Base-by-base conservation (phyloP, 1,140 invertebrate species). In the Manduca sexta region DNA sequence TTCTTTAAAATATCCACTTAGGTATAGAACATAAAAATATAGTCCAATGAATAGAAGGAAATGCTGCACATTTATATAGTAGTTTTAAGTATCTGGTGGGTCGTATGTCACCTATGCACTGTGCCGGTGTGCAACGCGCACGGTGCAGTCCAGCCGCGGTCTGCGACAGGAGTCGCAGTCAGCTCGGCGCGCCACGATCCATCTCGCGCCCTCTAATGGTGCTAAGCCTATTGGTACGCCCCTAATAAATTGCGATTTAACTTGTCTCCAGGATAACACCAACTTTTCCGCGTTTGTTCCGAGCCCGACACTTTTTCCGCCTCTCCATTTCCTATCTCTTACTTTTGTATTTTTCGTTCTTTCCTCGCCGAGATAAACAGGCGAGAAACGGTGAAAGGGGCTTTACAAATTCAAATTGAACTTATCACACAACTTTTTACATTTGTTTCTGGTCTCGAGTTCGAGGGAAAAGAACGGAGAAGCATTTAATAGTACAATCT, bases 351-450 rank as follows among this genome's bases (percentile, higher is more conserved):
- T 85, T 82, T 81, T 66, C 74, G 82, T 71, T 82, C 79, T 69
- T 66, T 83, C 74, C 70, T 69, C 66, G 64, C 69, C 74, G 74
- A 85, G 82, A 85, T 85, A 85, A 85, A 85, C 82, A 83, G 82
- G 76, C 82, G 79, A 85, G 78, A 77, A 82, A 82, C 74, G 82
- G 53, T 83, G 79, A 83, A 85, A 85, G 82, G 82, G 78, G 82
- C 82, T 85, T 85, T 85, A 83, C 82, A 85, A 85, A 85, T 85
- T 85, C 82, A 85, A 85, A 85, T 85, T 85, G 82, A 83, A 85
- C 79, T 85, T 85, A 85, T 85, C 82, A 84, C 82, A 82, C 82
- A 85, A 85, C 82, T 85, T 85, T 85, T 85, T 85, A 85, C 82
- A 85, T 85, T 85, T 85, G 79, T 85, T 85, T 85, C 82, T 84